These are phyloP conservation scores for Monochamus alternatus DNA, from an alignment of 2,888 invertebrate species.

Conservation along the genomic window DNA sequence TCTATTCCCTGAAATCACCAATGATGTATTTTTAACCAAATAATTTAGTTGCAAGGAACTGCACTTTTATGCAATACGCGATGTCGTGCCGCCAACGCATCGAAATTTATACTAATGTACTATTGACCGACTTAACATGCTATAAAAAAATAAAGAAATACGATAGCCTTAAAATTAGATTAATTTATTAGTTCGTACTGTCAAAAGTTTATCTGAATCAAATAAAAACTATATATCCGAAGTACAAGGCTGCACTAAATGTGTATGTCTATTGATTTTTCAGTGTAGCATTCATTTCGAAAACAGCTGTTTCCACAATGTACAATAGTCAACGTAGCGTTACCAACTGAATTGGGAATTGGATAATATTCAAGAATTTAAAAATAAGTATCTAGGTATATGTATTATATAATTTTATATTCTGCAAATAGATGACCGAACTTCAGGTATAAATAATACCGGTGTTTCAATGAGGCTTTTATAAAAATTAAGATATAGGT, in stretches of 20 bases:
- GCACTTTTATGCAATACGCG: slow-evolving; percentile 9
- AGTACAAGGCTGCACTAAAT: slow-evolving; percentile 1
- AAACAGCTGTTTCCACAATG: slow-evolving; percentile 19
- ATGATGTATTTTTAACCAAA: background rate
- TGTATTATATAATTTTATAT: slow-evolving; percentile 14
- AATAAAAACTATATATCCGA: background rate
- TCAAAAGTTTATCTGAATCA: slow-evolving; percentile 37
- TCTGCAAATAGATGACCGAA: slow-evolving; percentile 5
- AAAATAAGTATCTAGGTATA: slow-evolving; percentile 8
- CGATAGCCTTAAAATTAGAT: slow-evolving; percentile 33
- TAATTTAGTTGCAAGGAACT: slow-evolving; percentile 4
- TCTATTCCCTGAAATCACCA: background rate
- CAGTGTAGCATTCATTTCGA: background rate
- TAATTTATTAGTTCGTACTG: slow-evolving; percentile 26
- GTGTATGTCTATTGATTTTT: slow-evolving; percentile 8
- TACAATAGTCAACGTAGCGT: background rate
- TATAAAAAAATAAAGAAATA: slow-evolving; percentile 26
- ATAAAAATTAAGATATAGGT: no score
- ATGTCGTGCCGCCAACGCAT: slow-evolving; percentile 24
- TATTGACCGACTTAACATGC: slow-evolving; percentile 5
- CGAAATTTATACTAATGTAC: slow-evolving; percentile 29
- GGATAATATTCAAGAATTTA: slow-evolving; percentile 28
- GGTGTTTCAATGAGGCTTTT: no score
- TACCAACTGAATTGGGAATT: slow-evolving; percentile 27
- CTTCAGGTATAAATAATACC: no score